Evolutionary conservation across 2,113 vertebrate species (phyloP), one percentile per base, ranked within the genome.

Genomic region (Tricholaema leucomelas): DNA sequence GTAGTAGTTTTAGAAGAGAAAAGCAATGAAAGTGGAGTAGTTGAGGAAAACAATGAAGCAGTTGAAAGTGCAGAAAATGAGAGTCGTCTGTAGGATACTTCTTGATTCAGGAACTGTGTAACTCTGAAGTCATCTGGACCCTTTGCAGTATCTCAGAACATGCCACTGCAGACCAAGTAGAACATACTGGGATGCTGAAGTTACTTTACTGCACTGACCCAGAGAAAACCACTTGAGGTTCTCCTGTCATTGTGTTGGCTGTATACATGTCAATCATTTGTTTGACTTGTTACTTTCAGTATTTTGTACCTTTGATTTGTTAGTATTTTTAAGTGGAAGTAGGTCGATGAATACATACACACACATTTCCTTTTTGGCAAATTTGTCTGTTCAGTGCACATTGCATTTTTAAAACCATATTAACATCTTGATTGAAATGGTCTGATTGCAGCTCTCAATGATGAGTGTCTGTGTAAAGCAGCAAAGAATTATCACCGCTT

Each of bases 1-100:
- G 95, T 95, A 44, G 84, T 70, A 27, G 13, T 96, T 77, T 85
- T 98, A 35, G 92, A 94, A 67, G 97, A 97, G 93, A 80, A 33
- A 58, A 73, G 48, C 14, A 30, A 38, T 25, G 55, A 24, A 70
- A 54, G 44, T 36, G 55, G 5, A 48, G 15, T 4, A 50, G 56
- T 5, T 44, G 55, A 72, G 65, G 2, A 73, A 55, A 35, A 75
- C 35, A 35, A 16, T 5, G 6, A 14, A 85, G 56, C 0, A 0
- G 15, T 24, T 52, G 65, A 76, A 85, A 65, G 24, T 54, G 35
- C 5, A 44, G 87, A 95, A 73, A 30, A 59, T 27, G 89, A 12
- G 17, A 92, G 14, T 23, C 19, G 48, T 85, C 50, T 94, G 13
- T 70, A 96, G 80, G 25, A 76, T 13, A 50, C 14, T 55, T 55